phyloP scores from a whole-genome alignment of 2,113 vertebrate species.

The Colaptes auratus region DNA sequence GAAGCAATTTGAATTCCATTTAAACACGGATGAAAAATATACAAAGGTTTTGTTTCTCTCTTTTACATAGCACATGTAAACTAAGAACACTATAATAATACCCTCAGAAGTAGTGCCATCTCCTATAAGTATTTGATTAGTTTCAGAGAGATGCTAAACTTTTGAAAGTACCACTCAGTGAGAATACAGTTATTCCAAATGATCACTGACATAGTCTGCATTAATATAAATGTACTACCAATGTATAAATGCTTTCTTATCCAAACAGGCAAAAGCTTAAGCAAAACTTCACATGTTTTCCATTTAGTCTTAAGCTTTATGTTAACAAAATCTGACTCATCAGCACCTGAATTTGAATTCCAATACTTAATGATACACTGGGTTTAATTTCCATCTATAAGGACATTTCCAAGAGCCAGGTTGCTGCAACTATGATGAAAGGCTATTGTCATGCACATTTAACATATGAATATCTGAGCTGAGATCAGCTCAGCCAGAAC shows the following conservation, averaged over 20 bases:
- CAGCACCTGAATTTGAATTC: not conserved
- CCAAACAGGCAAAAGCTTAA: not conserved
- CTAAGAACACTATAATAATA: not conserved
- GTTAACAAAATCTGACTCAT: not conserved
- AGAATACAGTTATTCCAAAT: not conserved
- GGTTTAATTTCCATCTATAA: not conserved
- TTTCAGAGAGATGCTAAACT: not conserved
- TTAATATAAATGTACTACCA: not conserved
- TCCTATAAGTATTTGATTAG: not conserved
- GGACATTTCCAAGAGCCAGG: not conserved
- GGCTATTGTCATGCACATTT: not conserved
- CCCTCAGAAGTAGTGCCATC: not conserved
- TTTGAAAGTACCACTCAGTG: not conserved
- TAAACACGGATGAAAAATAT: not conserved
- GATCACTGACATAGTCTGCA: not conserved
- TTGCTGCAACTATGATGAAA: not conserved
- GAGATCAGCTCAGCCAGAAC: not conserved
- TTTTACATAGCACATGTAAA: not conserved
- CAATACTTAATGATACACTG: not conserved
- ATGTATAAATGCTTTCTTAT: not conserved
- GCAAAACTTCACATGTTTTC: not conserved
- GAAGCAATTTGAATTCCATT: not conserved
- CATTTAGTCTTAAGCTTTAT: not conserved
- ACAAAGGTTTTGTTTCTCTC: not conserved
- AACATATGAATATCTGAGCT: not conserved